Percentiles rank a stretch among this genome's conserved stretches.
phyloP scores from a whole-genome alignment of 2,797 vertebrate genomes.

The Potorous gilbertii region DNA sequence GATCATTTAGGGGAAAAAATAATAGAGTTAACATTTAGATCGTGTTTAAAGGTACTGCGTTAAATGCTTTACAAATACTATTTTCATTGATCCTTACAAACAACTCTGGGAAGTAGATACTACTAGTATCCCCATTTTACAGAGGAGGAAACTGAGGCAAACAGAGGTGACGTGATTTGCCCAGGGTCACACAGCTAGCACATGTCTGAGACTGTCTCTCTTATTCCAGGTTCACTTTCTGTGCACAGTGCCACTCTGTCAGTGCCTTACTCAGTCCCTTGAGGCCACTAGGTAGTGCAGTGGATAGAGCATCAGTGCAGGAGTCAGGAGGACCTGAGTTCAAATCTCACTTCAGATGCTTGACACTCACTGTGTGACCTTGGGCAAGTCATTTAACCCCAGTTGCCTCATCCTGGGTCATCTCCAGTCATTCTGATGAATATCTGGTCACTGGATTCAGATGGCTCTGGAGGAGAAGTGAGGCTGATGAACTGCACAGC shows the following conservation, averaged over 20 bases:
- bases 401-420: too few species aligned
- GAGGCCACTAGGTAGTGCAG: too few species aligned
- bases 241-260: not conserved
- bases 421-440: too few species aligned
- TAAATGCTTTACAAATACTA: not conserved
- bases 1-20: not conserved
- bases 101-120: not conserved
- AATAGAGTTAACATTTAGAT: not conserved
- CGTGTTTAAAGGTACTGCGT: not conserved
- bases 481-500: too few species aligned
- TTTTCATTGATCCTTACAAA: not conserved
- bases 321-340: too few species aligned
- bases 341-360: too few species aligned
- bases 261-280: not conserved
- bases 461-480: too few species aligned
- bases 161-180: not conserved
- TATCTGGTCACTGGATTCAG: too few species aligned
- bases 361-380: too few species aligned
- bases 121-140: not conserved
- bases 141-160: not conserved
- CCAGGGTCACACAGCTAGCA: not conserved
- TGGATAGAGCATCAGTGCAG: too few species aligned
- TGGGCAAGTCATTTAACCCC: too few species aligned
- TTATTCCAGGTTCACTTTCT: not conserved
- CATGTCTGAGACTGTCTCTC: not conserved